These are phyloP conservation scores for Jordanella pulchra DNA, from an alignment of 2,797 vertebrate species.

Conservation along the genomic window DNA sequence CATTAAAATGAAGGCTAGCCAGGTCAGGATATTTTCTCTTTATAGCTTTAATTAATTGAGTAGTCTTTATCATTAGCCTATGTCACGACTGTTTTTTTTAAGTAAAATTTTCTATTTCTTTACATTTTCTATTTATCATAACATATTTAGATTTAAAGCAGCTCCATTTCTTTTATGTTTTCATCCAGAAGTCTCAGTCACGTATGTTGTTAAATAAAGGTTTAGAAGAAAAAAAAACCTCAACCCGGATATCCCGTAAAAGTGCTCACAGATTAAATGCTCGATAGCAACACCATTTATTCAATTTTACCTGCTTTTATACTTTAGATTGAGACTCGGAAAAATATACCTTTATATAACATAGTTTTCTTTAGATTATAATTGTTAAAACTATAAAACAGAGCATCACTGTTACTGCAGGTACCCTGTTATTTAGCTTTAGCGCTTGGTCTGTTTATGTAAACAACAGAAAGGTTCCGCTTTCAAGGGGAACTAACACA, in stretches of 20 bases:
- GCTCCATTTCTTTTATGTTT: no score
- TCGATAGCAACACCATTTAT: neutral
- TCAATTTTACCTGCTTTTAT: neutral
- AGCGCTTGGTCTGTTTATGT: conserved; percentile 9
- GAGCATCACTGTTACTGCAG: rapidly evolving
- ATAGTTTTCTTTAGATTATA: neutral
- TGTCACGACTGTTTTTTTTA: no score
- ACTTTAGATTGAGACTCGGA: neutral
- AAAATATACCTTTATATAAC: neutral
- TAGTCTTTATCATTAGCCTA: no score
- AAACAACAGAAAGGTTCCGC: conserved; percentile 62
- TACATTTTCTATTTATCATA: no score
- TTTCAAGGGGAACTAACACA: conserved; percentile 48
- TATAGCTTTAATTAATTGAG: conserved; percentile 1
- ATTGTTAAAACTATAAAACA: rapidly evolving
- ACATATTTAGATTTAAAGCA: no score
- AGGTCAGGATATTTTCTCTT: neutral
- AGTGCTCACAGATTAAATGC: neutral
- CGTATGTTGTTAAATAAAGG: no score
- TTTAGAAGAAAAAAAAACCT: neutral
- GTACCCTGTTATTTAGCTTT: neutral
- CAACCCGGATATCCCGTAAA: conserved; percentile 1
- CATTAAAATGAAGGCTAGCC: neutral
- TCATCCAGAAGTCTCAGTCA: no score
- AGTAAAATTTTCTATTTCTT: no score